These are phyloP conservation scores for Styela plicata DNA, from an alignment of 23 tunicate genomes.

Conservation along the genomic window DNA sequence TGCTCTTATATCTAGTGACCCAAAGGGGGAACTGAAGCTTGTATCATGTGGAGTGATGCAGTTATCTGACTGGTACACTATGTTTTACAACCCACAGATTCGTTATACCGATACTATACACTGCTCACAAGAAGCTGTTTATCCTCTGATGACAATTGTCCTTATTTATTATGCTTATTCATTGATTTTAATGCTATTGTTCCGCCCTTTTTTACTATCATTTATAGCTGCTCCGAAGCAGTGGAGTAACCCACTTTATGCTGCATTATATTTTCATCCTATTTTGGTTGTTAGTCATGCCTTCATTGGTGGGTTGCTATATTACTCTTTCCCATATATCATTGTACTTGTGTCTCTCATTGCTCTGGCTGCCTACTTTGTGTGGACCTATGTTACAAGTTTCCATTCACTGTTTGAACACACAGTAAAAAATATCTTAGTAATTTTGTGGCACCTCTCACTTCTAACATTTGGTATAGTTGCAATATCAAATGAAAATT, in stretches of 20 bases:
- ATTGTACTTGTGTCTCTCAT: slow-evolving; percentile 37
- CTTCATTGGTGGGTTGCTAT: slow-evolving; percentile 61
- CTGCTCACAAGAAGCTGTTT: slow-evolving; percentile 86
- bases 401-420: not conserved
- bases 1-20: slow-evolving; percentile 51
- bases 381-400: slow-evolving; percentile 22
- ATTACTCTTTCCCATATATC: slow-evolving; percentile 63
- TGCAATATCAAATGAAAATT: slow-evolving; percentile 2
- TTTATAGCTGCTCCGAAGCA: slow-evolving; percentile 18
- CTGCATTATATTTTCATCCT: slow-evolving; percentile 71
- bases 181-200: slow-evolving; percentile 5
- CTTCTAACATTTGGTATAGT: slow-evolving; percentile 33
- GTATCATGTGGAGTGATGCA: slow-evolving; percentile 47
- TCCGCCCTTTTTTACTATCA: slow-evolving; percentile 3
- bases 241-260: slow-evolving; percentile 31
- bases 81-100: slow-evolving; percentile 69
- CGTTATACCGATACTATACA: slow-evolving; percentile 37
- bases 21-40: slow-evolving; percentile 31
- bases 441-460: slow-evolving; percentile 47
- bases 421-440: slow-evolving; percentile 18
- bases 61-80: slow-evolving; percentile 84
- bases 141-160: slow-evolving; percentile 48
- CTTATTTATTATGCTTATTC: slow-evolving; percentile 22
- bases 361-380: slow-evolving; percentile 43
- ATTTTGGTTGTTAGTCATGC: slow-evolving; percentile 59